phyloP scores from a whole-genome alignment of 2,888 invertebrate genomes.

The Dromius quadrimaculatus region DNA sequence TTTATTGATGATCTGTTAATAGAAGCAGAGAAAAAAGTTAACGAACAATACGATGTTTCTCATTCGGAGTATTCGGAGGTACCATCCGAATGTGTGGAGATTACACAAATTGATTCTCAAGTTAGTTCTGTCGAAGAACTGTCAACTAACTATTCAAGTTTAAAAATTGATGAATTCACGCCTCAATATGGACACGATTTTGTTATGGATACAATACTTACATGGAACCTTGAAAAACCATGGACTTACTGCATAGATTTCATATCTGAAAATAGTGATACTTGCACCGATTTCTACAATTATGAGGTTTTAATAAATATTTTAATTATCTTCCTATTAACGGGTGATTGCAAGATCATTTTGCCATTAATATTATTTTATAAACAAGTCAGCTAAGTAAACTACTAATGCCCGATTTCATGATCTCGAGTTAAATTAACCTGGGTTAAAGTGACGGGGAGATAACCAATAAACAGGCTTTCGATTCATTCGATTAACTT shows the following conservation, averaged over 20 bases:
- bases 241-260: slow-evolving; percentile 59
- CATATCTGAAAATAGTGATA: slow-evolving; percentile 56
- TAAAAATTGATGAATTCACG: slow-evolving; percentile 58
- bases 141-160: slow-evolving; percentile 53
- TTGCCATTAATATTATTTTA: too few species aligned
- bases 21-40: not conserved
- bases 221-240: slow-evolving; percentile 58
- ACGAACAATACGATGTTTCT: not conserved
- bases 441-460: too few species aligned
- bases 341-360: too few species aligned
- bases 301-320: too few species aligned
- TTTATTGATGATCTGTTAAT: slow-evolving; percentile 4
- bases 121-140: not conserved
- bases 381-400: too few species aligned
- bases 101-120: not conserved
- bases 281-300: slow-evolving; percentile 59
- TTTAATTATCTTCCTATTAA: too few species aligned
- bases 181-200: slow-evolving; percentile 54
- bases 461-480: too few species aligned
- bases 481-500: too few species aligned
- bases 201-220: slow-evolving; percentile 56
- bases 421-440: too few species aligned
- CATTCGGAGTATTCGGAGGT: not conserved
- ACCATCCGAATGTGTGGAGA: not conserved
- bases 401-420: too few species aligned